Percentiles rank a stretch among this genome's conserved stretches.
Evolutionary conservation across 2,888 invertebrate species (phyloP).

Genomic region (Zygaena filipendulae): DNA sequence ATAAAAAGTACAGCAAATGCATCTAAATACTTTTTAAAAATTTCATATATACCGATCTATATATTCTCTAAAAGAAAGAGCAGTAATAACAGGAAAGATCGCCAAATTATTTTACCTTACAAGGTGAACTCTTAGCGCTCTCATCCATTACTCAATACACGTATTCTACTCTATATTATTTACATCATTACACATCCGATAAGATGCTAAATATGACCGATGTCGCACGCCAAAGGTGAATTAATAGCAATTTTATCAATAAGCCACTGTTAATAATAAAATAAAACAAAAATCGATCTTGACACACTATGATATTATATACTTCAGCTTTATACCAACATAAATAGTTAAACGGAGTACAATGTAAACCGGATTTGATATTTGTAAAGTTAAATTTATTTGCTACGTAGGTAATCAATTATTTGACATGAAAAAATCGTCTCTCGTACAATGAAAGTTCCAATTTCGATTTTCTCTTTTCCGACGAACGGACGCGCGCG

Average conservation of each 20-base stretch:
- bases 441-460: no score
- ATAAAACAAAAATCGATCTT: constrained; percentile 59
- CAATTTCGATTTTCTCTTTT: no score
- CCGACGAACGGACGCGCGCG: no score
- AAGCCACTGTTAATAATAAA: constrained; percentile 59
- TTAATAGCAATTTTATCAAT: constrained; percentile 56
- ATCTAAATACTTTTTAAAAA: no score
- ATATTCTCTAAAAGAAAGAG: no score
- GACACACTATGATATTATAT: constrained; percentile 52
- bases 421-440: no score
- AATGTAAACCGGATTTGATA: background rate
- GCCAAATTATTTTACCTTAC: constrained; percentile 56
- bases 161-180: constrained; percentile 51
- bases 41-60: no score
- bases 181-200: constrained; percentile 48
- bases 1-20: no score
- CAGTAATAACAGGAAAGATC: no score
- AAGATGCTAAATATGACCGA: constrained; percentile 34
- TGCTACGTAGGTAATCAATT: no score
- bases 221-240: constrained; percentile 50
- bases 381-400: background rate
- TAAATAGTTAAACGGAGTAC: background rate
- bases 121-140: constrained; percentile 57
- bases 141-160: constrained; percentile 57
- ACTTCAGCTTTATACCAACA: constrained; percentile 26